Evolutionary conservation across 2,113 vertebrate species (phyloP), one percentile per base, ranked within the genome.

Genomic region (Stictonetta naevosa): DNA sequence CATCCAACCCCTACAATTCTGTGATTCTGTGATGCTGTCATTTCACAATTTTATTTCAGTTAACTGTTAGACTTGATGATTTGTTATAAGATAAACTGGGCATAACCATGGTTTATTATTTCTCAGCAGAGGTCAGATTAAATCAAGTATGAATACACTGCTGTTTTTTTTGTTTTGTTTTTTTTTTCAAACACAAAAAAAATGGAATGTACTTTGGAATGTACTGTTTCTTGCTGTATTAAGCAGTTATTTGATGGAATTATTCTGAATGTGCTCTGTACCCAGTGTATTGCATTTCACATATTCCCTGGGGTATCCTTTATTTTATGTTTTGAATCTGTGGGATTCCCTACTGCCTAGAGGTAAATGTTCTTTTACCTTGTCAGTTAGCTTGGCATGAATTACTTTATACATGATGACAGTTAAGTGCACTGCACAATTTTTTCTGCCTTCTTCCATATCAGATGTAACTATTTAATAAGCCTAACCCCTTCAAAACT

Each of bases 341-440:
- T 67, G 79, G 66, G 62, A 88, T n/a, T 94, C 80, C 69, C 79
- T 56, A 14, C 36, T 90, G 82, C 94, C 90, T 62, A 40, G 81
- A 86, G 87, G 33, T 53, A 74, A 91, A 90, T 80, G 81, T 66
- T 93, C 78, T 93, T 95, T 91, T 87, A 90, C 63, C 31, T 92
- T 88, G 33, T 94, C 52, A 67, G 84, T 95, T 69, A 73, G 42
- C 83, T 86, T 86, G 68, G 69, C 34, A 76, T 63, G 36, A 88
- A 36, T 90, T 86, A 59, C 58, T 90, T 90, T 77, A 90, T 79
- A 26, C 28, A 31, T 66, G 34, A 33, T 80, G 93, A 93, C 91
- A 95, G 73, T 84, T 68, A 22, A 85, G 48, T 86, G 38, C 44
- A 29, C 38, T 63, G 66, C 76, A 73, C 40, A 44, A 3, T 36